These are phyloP conservation scores for Trisateles emortualis DNA, from an alignment of 2,888 invertebrate genomes.

Conservation along the genomic window DNA sequence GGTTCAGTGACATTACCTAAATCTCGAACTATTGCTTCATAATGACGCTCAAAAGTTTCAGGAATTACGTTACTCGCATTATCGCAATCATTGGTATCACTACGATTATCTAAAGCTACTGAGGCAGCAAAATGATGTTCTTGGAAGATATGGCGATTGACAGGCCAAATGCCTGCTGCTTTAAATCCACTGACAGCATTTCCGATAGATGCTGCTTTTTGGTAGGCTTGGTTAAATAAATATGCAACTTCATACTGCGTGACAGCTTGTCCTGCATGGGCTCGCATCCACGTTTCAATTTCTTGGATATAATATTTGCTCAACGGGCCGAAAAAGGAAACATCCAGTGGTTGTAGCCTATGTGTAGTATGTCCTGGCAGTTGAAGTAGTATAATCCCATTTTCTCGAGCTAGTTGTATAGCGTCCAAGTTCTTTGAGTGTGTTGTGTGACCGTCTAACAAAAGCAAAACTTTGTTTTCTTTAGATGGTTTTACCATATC, in stretches of 20 bases:
- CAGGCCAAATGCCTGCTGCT: conserved; percentile 8
- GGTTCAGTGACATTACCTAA: not conserved
- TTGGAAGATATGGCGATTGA: conserved; percentile 7
- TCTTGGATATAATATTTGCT: conserved; percentile 1
- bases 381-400: conserved; percentile 7
- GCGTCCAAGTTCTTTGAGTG: conserved; percentile 9
- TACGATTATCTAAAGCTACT: not conserved
- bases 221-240: not conserved
- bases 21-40: not conserved
- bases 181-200: conserved; percentile 7
- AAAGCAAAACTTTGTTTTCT: conserved; percentile 1
- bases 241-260: conserved; percentile 1
- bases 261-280: not conserved
- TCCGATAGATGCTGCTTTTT: not conserved
- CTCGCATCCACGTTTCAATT: not conserved
- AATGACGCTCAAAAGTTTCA: not conserved
- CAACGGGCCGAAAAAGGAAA: conserved; percentile 1
- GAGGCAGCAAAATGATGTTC: conserved; percentile 2
- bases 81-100: not conserved
- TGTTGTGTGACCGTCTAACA: conserved; percentile 3
- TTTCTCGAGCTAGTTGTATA: conserved; percentile 2
- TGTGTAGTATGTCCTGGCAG: conserved; percentile 14
- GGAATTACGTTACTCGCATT: not conserved
- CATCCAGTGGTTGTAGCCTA: conserved; percentile 9
- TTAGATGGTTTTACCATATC: conserved; percentile 1